Evolutionary conservation across 2,888 invertebrate species (phyloP), one percentile per base, ranked within the genome.

Genomic region (Meteorus cinctellus): DNA sequence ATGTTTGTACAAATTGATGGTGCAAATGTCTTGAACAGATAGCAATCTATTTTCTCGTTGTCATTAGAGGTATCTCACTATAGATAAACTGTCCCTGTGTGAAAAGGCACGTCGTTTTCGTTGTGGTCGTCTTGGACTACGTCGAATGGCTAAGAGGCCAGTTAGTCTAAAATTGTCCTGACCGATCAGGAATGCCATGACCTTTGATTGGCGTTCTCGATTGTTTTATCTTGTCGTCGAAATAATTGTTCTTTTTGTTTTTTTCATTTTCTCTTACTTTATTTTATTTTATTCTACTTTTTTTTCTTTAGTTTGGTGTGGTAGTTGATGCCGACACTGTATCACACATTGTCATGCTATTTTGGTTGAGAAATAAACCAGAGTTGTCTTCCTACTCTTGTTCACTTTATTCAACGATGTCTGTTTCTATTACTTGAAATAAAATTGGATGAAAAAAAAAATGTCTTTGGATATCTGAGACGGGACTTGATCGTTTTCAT

Each of bases 161-260:
- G 63, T 75, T 72, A 66, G 80, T 86, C 86, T 87, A 87, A 87
- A 87, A 83, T 82, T 86, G 84, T 84, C 80, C 80, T 85, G 86
- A 87, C 86, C 87, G 84, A 84, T 82, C 83, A 82, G 83, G 86
- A 87, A 87, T 86, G 85, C 81, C 72, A 82, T 81, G 81, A 84
- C 83, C 76, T 76, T 76, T 76, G 76, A 76, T 76, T 76, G 72
- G 67, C 68, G 76, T 76, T 63, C 67, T 68, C 76, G 76, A 72
- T 69, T 74, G 72, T 72, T 74, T 74, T 69, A 48, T 69, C 66
- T 68, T 66, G 55, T 73, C 55, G 27, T 66, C 59, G 31, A 29
- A 72, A 72, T 48, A 41, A 78, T 81, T 81, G 34, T 34, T 34
- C 34, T 34, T 34, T 34, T 34, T 34, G 3, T 6, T 34, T 34